Percentiles rank a stretch among this genome's conserved stretches.
phyloP scores from a whole-genome alignment of 1,140 invertebrate species.

The Ctenoplectra terminalis region DNA sequence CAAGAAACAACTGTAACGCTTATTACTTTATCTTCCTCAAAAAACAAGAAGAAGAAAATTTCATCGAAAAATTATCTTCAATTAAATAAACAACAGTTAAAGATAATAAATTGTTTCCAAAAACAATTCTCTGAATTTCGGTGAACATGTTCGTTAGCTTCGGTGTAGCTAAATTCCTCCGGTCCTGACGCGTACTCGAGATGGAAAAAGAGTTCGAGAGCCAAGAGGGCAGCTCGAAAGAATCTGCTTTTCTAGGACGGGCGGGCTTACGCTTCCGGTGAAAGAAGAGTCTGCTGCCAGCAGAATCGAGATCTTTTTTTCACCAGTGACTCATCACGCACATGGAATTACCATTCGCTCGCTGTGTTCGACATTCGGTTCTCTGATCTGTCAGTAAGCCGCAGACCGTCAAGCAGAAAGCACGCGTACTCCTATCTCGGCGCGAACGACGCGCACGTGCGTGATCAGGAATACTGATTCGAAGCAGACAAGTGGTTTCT shows the following conservation, averaged over 20 bases:
- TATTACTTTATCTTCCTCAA: too few relatives aligned
- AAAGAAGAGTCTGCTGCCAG: constrained; percentile 7
- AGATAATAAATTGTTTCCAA: neutral
- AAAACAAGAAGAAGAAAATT: too few relatives aligned
- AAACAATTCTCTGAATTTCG: neutral
- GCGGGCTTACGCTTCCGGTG: constrained; percentile 16
- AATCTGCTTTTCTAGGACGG: constrained; percentile 28
- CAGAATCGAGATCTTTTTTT: constrained; percentile 8
- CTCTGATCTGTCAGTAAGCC: constrained; percentile 57
- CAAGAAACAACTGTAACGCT: too few relatives aligned
- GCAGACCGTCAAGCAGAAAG: constrained; percentile 43
- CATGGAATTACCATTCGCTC: constrained; percentile 54
- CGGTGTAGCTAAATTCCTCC: neutral
- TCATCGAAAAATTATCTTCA: too few relatives aligned
- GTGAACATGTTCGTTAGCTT: neutral
- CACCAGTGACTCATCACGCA: constrained; percentile 51
- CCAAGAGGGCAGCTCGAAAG: neutral
- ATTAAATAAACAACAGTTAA: too few relatives aligned
- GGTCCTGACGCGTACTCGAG: neutral
- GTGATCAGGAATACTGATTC: constrained; percentile 17
- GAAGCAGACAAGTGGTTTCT: neutral
- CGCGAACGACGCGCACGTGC: constrained; percentile 42
- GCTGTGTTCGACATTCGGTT: constrained; percentile 40
- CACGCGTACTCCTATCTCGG: constrained; percentile 32
- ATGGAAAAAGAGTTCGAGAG: neutral